Base-by-base conservation (phyloP, 2,888 invertebrate species). In the Netelia virgata region DNA sequence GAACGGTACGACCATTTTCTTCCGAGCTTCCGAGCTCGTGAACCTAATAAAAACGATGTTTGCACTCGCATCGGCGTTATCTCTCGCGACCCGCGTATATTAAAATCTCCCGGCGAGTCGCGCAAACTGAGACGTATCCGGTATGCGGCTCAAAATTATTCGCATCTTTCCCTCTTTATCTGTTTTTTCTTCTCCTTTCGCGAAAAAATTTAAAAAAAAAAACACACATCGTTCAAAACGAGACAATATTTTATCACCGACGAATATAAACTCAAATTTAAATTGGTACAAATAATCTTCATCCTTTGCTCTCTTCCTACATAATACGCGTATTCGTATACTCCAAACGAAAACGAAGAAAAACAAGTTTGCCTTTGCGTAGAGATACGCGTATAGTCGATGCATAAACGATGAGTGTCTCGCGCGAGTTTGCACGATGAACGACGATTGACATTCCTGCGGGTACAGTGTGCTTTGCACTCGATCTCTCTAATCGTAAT, bases 401-500 rank as follows among this genome's bases (percentile, higher is more conserved):
- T 55, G 10, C 14, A 53, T 10, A 72, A 64, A 64, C 72, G 78
- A 79, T 79, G 78, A 79, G 78, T 79, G 69, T 55, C 77, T 47
- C 36, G 64, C 41, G 41, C 50, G 55, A 72, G 70, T 79, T 79
- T 79, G 78, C 63, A 50, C 78, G 70, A 79, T 72, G 16, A 79
- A 72, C 78, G 72, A 72, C 78, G 78, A 72, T 79, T 79, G 78
- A 79, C 78, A 79, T 79, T 79, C 78, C 72, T 64, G 20, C 57
- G 70, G 57, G 36, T 61, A 53, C 36, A 53, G 70, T 70, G 69
- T 70, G 70, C 70, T 43, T 57, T 53, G 55, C 43, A 59, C 64
- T 74, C 63, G 76, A 77, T 82, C 70, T 50, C 78, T 84, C 77
- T 82, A 84, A 84, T 84, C 84, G 81, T 64, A 82, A 84, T 80